A percentile compares a stretch with the other conserved stretches of the same genome.
Conservation (phyloP, 2,797 vertebrate species). For the Dendrocincla fuliginosa region DNA sequence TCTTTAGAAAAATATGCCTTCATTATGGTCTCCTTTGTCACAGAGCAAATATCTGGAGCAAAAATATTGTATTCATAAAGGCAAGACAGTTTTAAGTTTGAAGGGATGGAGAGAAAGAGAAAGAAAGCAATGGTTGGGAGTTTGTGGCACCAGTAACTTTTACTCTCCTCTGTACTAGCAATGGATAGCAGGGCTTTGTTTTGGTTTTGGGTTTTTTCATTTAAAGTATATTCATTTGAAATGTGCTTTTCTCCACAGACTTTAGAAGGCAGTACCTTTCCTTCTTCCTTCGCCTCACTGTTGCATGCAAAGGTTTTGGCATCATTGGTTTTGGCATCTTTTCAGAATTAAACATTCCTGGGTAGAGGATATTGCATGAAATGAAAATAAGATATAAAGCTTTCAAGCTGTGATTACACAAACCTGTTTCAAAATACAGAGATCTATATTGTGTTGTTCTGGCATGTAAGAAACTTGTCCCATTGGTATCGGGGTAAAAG, state of each 20-base stretch:
- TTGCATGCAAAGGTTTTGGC: background rate
- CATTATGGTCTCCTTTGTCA: background rate
- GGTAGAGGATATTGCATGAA: background rate
- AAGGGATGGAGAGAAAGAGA: background rate
- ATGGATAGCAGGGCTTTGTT: accelerated
- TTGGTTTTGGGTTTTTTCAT: background rate
- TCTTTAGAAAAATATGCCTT: background rate
- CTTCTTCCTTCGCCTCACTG: background rate
- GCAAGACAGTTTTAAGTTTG: background rate
- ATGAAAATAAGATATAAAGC: background rate
- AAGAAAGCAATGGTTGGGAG: background rate
- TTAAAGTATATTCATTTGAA: background rate
- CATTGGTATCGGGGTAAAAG: background rate
- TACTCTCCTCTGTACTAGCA: background rate
- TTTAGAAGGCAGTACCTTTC: background rate
- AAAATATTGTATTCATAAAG: background rate
- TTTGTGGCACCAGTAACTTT: background rate
- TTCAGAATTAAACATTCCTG: background rate
- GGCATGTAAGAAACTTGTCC: background rate
- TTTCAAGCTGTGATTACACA: constrained; percentile 7
- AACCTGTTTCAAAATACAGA: background rate
- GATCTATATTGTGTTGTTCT: background rate
- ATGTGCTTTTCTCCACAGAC: background rate
- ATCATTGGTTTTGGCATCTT: background rate
- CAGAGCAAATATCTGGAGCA: background rate